Base-by-base conservation (phyloP, 2,888 invertebrate genomes). In the Spilosoma lubricipeda region DNA sequence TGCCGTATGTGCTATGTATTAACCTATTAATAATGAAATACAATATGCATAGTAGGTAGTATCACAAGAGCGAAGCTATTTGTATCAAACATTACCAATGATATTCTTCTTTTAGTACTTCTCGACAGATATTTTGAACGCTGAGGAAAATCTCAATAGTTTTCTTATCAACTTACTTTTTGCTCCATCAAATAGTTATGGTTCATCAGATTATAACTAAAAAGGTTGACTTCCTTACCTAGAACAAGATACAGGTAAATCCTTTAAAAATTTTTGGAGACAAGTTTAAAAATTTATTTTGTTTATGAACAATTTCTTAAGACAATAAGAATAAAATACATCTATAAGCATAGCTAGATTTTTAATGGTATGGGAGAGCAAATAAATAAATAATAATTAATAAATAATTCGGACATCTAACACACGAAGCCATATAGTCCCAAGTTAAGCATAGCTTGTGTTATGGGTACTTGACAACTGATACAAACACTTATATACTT, bases 151-250 rank as follows among this genome's bases (percentile, higher is more conserved):
- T 67, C 48, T 70, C 36, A 71, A 63, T 48, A 71, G 36, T 68
- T 63, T 63, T 63, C 45, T 68, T 68, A 74, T 74, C 71, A 71
- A 39, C 66, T 63, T 63, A 64, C 71, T 52, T 71, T 71, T 74
- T 71, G 71, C 71, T 67, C 48, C 52, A 71, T 71, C 33, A 64
- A 71, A 74, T 64, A 63, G 74, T 63, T 67, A 42, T 52, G 33
- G 68, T 74, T 74, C 68, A 74, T 74, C 71, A 74, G 74, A 74
- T 74, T 52, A 59, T 52, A 20, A n/a, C 23, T 30, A 27, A 15
- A 70, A 36, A 52, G 67, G 74, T 68, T 71, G 42, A 18, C 64
- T 74, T 71, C 39, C 64, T 71, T 71, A 71, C 71, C 7, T 64
- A 74, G 71, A 71, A 64, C 39, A 7, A 67, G 48, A 39, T 71